Conservation (phyloP, 2,113 vertebrate species). For the Chunga burmeisteri region DNA sequence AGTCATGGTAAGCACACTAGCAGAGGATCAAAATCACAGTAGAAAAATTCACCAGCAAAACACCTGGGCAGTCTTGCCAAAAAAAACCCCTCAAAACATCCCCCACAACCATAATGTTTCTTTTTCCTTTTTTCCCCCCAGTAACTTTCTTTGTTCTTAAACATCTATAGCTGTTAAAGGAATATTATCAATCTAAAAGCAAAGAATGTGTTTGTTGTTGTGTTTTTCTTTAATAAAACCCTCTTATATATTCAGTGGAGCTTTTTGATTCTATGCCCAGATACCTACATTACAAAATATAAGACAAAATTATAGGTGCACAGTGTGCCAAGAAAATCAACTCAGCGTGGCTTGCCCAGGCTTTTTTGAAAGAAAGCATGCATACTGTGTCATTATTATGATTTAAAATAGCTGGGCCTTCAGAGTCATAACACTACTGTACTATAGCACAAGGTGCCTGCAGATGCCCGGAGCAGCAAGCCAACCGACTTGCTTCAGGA, state of each 20-base stretch:
- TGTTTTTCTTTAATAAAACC: not conserved
- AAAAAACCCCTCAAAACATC: not conserved
- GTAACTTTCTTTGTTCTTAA: slow-evolving; percentile 1
- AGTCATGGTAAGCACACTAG: not conserved
- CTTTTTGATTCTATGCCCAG: slow-evolving; percentile 53
- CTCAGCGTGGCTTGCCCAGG: not conserved
- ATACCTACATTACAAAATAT: slow-evolving; percentile 12
- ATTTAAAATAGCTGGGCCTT: slow-evolving; percentile 48
- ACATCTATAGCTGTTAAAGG: not conserved
- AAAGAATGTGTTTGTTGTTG: slow-evolving; percentile 17
- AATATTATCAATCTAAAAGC: not conserved
- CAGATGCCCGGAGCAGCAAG: slow-evolving; percentile 30
- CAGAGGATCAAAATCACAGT: not conserved
- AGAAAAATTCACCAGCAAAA: not conserved
- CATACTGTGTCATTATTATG: slow-evolving; percentile 38
- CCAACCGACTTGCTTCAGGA: not conserved
- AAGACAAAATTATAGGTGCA: slow-evolving; percentile 28
- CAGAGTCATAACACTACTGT: not conserved
- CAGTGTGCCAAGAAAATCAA: slow-evolving; percentile 49
- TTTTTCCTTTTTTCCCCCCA: not conserved
- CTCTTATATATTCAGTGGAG: not conserved
- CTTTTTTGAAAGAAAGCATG: slow-evolving; percentile 45
- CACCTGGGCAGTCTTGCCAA: not conserved
- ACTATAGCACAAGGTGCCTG: slow-evolving; percentile 37
- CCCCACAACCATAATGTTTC: not conserved